Conservation (phyloP, 2,888 invertebrate species). For the Anagyrus pseudococci region DNA sequence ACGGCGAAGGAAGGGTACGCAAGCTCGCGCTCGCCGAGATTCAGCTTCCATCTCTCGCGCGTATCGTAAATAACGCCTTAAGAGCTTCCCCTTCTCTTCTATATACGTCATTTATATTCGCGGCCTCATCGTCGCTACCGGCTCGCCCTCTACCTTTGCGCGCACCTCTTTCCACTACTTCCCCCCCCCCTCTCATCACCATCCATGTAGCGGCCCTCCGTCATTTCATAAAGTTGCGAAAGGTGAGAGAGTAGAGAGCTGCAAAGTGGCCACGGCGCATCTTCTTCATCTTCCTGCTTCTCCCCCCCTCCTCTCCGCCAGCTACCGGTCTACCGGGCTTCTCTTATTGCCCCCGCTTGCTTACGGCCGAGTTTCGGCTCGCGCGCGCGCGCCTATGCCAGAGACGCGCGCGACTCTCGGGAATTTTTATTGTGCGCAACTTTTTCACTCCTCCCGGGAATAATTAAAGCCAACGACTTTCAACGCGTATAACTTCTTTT, state of each 20-base stretch:
- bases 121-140: slow-evolving; percentile 19
- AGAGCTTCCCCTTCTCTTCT: not conserved
- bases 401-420: no score
- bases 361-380: no score
- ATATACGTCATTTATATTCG: slow-evolving; percentile 31
- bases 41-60: slow-evolving; percentile 12
- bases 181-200: not conserved
- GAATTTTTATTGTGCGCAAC: slow-evolving; percentile 25
- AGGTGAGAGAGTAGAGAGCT: not conserved
- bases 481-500: no score
- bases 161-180: slow-evolving; percentile 12
- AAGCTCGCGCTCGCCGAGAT: slow-evolving; percentile 10
- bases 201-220: slow-evolving; percentile 31
- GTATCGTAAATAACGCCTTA: slow-evolving; percentile 32
- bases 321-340: no score
- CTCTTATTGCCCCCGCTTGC: no score
- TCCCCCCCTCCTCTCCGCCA: no score
- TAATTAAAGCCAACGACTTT: slow-evolving; percentile 20
- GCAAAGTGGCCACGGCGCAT: not conserved
- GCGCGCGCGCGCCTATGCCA: no score
- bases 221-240: slow-evolving; percentile 33
- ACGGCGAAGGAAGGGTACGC: no score
- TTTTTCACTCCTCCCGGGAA: slow-evolving; percentile 24
- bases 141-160: no score
- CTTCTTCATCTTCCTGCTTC: not conserved